Evolutionary conservation across 2,113 vertebrate species (phyloP).

Genomic region (Scophthalmus maximus): DNA sequence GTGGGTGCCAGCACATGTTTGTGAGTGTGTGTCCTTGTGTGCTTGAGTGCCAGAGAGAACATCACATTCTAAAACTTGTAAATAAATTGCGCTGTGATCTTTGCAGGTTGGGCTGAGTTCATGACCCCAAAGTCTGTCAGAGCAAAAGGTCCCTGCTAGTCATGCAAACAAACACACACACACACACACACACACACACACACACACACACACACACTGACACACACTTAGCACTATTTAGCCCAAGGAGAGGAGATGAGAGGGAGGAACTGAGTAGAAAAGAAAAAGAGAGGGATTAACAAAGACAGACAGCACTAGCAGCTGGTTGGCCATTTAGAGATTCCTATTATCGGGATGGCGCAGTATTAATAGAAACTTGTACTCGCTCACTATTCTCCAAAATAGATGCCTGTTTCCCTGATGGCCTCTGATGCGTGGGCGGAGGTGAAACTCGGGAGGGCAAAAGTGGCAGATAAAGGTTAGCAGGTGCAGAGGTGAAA

Average conservation of each 20-base stretch:
- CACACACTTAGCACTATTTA: slow-evolving; percentile 51
- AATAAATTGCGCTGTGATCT: slow-evolving; percentile 61
- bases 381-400: slow-evolving; percentile 47
- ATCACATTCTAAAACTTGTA: slow-evolving; percentile 58
- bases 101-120: slow-evolving; percentile 58
- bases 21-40: slow-evolving; percentile 46
- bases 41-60: slow-evolving; percentile 35
- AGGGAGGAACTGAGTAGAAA: slow-evolving; percentile 33
- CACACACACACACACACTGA: slow-evolving; percentile 21
- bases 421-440: slow-evolving; percentile 11
- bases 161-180: slow-evolving; percentile 42
- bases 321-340: slow-evolving; percentile 68
- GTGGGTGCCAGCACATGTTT: slow-evolving; percentile 48
- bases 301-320: slow-evolving; percentile 56
- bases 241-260: slow-evolving; percentile 47
- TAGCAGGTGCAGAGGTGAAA: slow-evolving; percentile 60
- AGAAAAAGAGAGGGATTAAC: slow-evolving; percentile 59
- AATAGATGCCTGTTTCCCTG: slow-evolving; percentile 59
- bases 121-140: slow-evolving; percentile 68
- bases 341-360: slow-evolving; percentile 53
- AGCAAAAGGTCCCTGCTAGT: slow-evolving; percentile 45
- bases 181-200: no score
- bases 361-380: slow-evolving; percentile 70
- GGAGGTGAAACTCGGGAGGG: slow-evolving; percentile 18
- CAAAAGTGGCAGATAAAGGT: slow-evolving; percentile 36